Percentiles rank a stretch among this genome's conserved stretches.
phyloP scores from a whole-genome alignment of 2,797 vertebrate species.

The Myotis findleyi region DNA sequence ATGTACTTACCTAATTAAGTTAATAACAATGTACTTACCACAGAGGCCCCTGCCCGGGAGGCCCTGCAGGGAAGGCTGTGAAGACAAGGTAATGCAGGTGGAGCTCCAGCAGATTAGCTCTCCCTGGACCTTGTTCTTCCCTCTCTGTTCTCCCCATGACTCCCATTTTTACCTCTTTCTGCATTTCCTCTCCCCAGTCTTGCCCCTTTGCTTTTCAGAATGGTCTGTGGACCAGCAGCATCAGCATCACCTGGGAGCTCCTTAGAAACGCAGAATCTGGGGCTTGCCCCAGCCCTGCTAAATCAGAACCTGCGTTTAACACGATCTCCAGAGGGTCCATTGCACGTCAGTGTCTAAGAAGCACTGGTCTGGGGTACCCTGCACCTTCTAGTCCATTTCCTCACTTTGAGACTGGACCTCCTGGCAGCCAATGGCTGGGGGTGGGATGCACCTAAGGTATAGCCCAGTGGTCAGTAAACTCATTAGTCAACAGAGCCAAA shows the following conservation, averaged over 20 bases:
- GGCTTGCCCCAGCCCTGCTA: background rate
- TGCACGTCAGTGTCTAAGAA: background rate
- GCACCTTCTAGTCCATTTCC: background rate
- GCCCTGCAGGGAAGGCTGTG: background rate
- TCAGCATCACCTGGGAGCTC: background rate
- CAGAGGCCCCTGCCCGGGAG: background rate
- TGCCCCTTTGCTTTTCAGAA: background rate
- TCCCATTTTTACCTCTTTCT: background rate
- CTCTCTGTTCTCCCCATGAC: rapidly evolving
- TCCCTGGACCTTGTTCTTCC: background rate
- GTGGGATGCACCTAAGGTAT: background rate
- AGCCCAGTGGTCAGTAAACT: too few relatives aligned
- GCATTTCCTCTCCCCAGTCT: background rate
- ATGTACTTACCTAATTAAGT: too few relatives aligned
- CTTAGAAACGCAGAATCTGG: background rate
- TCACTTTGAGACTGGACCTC: background rate
- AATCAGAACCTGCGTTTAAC: background rate
- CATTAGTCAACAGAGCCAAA: too few relatives aligned
- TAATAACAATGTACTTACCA: too few relatives aligned
- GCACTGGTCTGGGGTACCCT: background rate
- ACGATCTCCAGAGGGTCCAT: background rate
- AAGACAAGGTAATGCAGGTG: too few relatives aligned
- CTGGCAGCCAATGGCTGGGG: background rate
- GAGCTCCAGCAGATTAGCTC: background rate
- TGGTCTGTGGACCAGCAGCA: background rate